Evolutionary conservation across 2,797 vertebrate genomes (phyloP).

Genomic region (Neostethus bicornis): DNA sequence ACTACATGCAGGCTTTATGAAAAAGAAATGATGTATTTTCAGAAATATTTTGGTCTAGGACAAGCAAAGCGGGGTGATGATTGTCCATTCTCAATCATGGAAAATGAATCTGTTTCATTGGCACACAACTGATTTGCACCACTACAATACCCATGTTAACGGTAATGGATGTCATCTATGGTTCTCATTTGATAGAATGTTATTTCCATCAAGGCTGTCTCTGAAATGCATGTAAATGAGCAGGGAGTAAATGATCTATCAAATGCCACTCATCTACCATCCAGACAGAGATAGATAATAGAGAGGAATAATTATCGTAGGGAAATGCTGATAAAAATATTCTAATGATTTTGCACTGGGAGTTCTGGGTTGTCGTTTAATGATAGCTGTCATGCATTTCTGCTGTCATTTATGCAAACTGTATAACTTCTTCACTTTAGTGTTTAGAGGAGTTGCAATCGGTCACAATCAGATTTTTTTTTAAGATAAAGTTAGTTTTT

Average conservation of each 20-base stretch:
- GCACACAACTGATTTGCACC: slow-evolving; percentile 25
- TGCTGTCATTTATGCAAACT: slow-evolving; percentile 62
- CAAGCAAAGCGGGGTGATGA: slow-evolving; percentile 22
- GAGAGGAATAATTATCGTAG: slow-evolving; percentile 67
- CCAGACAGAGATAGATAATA: slow-evolving; percentile 71
- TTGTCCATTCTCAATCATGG: slow-evolving; percentile 27
- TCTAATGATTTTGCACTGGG: slow-evolving; percentile 66
- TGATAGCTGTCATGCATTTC: slow-evolving; percentile 60
- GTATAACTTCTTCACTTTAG: slow-evolving; percentile 44
- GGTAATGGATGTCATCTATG: slow-evolving; percentile 36
- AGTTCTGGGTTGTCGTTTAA: slow-evolving; percentile 71
- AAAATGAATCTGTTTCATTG: slow-evolving; percentile 22
- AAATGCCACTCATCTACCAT: slow-evolving; percentile 72
- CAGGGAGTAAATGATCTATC: slow-evolving; percentile 68
- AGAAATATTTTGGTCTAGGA: slow-evolving; percentile 18
- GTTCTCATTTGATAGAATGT: slow-evolving; percentile 44
- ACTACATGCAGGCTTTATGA: slow-evolving; percentile 5
- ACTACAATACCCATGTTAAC: slow-evolving; percentile 44
- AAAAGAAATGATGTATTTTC: slow-evolving; percentile 22
- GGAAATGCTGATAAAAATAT: slow-evolving; percentile 65
- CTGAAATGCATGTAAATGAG: slow-evolving; percentile 71
- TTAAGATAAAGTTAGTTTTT: too few species aligned
- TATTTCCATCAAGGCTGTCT: slow-evolving; percentile 56
- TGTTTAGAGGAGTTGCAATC: slow-evolving; percentile 50
- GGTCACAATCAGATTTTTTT: slow-evolving; percentile 37